phyloP scores from a whole-genome alignment of 2,888 invertebrate species.

The Caenorhabditis sp. region DNA sequence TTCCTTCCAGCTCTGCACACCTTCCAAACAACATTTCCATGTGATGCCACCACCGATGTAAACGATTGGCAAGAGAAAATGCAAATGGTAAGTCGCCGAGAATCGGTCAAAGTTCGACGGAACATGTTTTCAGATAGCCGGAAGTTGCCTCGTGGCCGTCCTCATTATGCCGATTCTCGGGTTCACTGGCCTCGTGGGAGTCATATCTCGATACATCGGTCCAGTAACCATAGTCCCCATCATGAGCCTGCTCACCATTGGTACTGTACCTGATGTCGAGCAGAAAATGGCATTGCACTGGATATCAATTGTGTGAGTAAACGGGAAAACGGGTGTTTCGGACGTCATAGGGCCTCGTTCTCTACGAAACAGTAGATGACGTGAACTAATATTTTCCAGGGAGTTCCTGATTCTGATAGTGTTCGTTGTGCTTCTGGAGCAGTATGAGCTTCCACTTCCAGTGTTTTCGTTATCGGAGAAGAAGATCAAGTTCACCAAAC shows the following conservation, averaged over 20 bases:
- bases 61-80: constrained; percentile 57
- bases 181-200: constrained; percentile 74
- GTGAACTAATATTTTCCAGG: constrained; percentile 47
- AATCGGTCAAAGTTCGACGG: neutral
- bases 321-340: neutral
- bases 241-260: constrained; percentile 73
- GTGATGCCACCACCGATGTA: constrained; percentile 37
- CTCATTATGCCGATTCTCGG: constrained; percentile 77
- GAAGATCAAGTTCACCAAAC: constrained; percentile 55
- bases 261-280: constrained; percentile 73
- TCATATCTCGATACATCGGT: constrained; percentile 73
- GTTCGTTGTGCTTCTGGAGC: constrained; percentile 74
- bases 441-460: constrained; percentile 75
- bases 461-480: constrained; percentile 60
- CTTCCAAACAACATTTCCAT: constrained; percentile 65
- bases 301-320: constrained; percentile 77
- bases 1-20: constrained; percentile 79
- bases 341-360: neutral
- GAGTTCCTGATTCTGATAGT: constrained; percentile 73
- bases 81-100: constrained; percentile 35
- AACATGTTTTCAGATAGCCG: constrained; percentile 75
- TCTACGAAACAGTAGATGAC: no score
- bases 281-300: constrained; percentile 77
- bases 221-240: constrained; percentile 80
- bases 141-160: constrained; percentile 76